A percentile compares a stretch with the other conserved stretches of the same genome.
These are phyloP conservation scores for Drosophila nikananu DNA, from an alignment of 1,140 invertebrate genomes.

Conservation along the genomic window DNA sequence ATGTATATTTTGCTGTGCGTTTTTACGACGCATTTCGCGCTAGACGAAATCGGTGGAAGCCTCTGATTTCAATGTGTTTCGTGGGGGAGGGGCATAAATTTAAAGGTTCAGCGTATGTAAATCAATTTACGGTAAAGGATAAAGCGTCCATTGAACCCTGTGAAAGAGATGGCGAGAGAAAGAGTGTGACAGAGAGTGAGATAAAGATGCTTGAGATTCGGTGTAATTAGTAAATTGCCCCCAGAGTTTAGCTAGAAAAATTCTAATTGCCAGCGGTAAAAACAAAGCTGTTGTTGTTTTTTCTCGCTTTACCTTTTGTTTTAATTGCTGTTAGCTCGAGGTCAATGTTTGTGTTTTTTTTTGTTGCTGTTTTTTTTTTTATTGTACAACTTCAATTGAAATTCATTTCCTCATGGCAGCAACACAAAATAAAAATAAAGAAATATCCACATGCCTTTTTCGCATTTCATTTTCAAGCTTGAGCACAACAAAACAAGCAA, in stretches of 20 bases:
- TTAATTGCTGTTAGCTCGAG: conserved; percentile 55
- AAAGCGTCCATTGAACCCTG: conserved; percentile 69
- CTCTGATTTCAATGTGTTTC: conserved; percentile 19
- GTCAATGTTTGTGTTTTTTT: conserved; percentile 49
- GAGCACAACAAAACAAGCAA: conserved; percentile 20
- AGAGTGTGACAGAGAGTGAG: neutral
- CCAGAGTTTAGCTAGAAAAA: conserved; percentile 29
- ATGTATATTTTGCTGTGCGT: conserved; percentile 22
- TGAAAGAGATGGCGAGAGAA: neutral
- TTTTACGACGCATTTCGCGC: conserved; percentile 79
- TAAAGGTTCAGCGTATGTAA: conserved; percentile 73
- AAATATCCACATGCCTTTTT: conserved; percentile 33
- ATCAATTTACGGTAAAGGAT: conserved; percentile 75
- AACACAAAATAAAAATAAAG: conserved; percentile 30
- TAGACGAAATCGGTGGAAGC: conserved; percentile 61
- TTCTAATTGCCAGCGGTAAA: conserved; percentile 33
- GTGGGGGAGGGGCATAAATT: conserved; percentile 55
- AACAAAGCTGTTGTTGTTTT: conserved; percentile 8
- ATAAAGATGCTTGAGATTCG: conserved; percentile 15
- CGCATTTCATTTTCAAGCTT: conserved; percentile 54
- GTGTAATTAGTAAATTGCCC: conserved; percentile 27
- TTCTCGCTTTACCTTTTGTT: conserved; percentile 26
- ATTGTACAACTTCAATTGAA: conserved; percentile 57
- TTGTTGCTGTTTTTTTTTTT: conserved; percentile 24
- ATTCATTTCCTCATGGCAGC: conserved; percentile 74